A percentile compares a stretch with the other conserved stretches of the same genome.
phyloP scores from a whole-genome alignment of 2,888 invertebrate genomes.

The Mimumesa dahlbomi region DNA sequence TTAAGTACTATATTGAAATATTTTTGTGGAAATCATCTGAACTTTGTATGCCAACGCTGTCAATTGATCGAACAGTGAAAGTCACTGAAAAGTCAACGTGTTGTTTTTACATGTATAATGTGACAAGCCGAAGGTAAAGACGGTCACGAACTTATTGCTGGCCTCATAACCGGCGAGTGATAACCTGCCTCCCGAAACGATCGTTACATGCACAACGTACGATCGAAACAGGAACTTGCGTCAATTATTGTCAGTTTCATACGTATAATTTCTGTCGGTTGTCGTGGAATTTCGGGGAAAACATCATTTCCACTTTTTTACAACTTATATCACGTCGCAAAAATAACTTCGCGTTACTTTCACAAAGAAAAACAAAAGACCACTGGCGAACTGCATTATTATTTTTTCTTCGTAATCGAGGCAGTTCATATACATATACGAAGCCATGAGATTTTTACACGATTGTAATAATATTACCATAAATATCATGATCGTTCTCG shows the following conservation, averaged over 20 bases:
- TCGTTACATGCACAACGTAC: slow-evolving; percentile 26
- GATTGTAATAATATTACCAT: not conserved
- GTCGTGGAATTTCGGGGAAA: too few species aligned
- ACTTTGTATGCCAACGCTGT: not conserved
- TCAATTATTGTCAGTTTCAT: too few species aligned
- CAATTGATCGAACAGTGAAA: not conserved
- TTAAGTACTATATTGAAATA: not conserved
- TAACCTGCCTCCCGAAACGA: slow-evolving; percentile 25
- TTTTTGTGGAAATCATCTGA: not conserved
- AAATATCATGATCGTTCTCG: not conserved
- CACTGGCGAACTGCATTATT: too few species aligned
- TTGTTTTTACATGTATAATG: slow-evolving; percentile 16
- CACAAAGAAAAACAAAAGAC: too few species aligned
- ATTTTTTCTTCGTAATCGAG: too few species aligned
- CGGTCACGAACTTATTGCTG: slow-evolving; percentile 38
- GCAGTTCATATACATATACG: too few species aligned
- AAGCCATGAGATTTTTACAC: not conserved
- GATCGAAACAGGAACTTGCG: slow-evolving; percentile 14
- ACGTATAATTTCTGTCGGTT: too few species aligned
- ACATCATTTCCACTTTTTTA: too few species aligned
- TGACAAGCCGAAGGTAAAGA: slow-evolving; percentile 28
- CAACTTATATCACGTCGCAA: too few species aligned
- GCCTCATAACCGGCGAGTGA: slow-evolving; percentile 24
- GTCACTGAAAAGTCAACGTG: slow-evolving; percentile 11
- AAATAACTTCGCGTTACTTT: too few species aligned